These are phyloP conservation scores for Ploceus nigricollis DNA, from an alignment of 2,113 vertebrate species.

Conservation along the genomic window DNA sequence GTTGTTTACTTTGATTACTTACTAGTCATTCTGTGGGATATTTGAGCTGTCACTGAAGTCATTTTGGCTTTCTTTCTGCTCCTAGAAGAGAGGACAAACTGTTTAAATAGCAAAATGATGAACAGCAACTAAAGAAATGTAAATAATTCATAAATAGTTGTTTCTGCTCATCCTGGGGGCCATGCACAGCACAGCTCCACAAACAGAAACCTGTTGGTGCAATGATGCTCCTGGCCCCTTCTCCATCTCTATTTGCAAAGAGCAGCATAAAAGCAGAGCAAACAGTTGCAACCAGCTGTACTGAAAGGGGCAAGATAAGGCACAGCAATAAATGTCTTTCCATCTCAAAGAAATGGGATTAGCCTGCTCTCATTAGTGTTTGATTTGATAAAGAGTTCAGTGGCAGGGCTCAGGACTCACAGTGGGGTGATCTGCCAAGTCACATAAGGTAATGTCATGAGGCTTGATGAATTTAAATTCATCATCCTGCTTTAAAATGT, in stretches of 20 bases:
- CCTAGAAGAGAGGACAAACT: slow-evolving; percentile 1
- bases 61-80: slow-evolving; percentile 16
- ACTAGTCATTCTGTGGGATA: neutral
- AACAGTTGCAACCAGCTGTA: neutral
- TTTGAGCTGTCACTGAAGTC: slow-evolving; percentile 21
- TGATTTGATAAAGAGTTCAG: neutral
- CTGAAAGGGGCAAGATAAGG: neutral
- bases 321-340: neutral
- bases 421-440: neutral
- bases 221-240: neutral
- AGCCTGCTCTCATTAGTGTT: neutral
- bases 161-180: neutral
- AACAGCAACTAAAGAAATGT: neutral
- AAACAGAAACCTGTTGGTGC: neutral
- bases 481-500: neutral
- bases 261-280: neutral
- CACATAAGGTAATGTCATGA: neutral
- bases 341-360: neutral
- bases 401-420: neutral
- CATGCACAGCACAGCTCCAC: neutral
- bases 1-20: slow-evolving; percentile 42
- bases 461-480: neutral
- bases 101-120: slow-evolving; percentile 26
- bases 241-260: neutral
- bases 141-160: slow-evolving; percentile 23